Evolutionary conservation across 2,797 vertebrate species (phyloP), one percentile per base, ranked within the genome.

Genomic region (Urophycis tenuis): DNA sequence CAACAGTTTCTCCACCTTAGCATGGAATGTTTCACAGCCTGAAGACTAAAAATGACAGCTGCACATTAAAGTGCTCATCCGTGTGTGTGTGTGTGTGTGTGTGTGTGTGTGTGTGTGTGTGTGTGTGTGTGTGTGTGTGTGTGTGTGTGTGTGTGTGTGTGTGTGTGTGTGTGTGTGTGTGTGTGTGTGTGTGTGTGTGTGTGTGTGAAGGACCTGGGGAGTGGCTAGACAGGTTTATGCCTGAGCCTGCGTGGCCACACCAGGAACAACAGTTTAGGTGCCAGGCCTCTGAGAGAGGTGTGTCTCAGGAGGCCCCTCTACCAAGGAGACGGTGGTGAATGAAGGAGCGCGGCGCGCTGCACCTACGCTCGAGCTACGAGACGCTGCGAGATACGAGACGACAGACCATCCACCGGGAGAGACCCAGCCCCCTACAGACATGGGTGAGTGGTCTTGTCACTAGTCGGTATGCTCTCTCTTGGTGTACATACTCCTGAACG

Each of bases 11-110:
- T 87, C 87, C 91, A 15, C 92, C 93, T 85, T 33, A 41, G 25
- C 2, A 3, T 67, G 87, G 91, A 92, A 92, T 93, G 88, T 74
- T 78, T 32, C 74, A 79, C 80, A 80, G 80, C 73, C 77, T 29
- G 53, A 31, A 74, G 78, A 90, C 70, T 33, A 75, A 60, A 19
- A 67, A 45, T 33, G 33, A 73, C 31, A 35, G 1, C 0, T 30
- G 72, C 10, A 36, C 30, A 53, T n/a, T 17, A 22, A 45, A 64
- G 19, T 35, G 30, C 39, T 15, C 35, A 39, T 69, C 25, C 73
- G 39, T 71, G 15, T 76, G 73, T 74, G 79, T 77, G 79, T 71
- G 25, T 74, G 69, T 76, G 79, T 31, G 71, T 74, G 31, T 70
- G n/a, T 69, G 53, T 35, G 72, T 79, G 29, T 74, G 32, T 36